Evolutionary conservation across 2,888 invertebrate species (phyloP), one percentile per base, ranked within the genome.

Genomic region (Rhopalosiphum nymphaeae): DNA sequence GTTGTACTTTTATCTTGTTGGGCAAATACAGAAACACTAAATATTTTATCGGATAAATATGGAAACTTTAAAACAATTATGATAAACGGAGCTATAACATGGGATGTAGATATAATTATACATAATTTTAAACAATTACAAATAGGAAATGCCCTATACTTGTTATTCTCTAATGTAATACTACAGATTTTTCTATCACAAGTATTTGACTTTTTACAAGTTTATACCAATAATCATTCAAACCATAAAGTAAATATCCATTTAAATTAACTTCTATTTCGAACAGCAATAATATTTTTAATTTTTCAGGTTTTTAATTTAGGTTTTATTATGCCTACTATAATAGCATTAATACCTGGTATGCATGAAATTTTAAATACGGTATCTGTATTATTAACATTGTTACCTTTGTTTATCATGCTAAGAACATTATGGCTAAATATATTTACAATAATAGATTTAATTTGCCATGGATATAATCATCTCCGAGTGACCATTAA

Each of bases 1-100:
- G 96, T 98, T 94, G 97, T 99, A 95, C 97, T 98, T 96, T 96
- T 98, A 95, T 98, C 98, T 1, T 98, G 98, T 96, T 98, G 98
- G 97, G 97, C 97, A 92, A 98, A 98, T 96, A 97, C 97, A 88
- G 97, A 97, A 88, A 97, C 97, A 44, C 96, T 98, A 96, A 97
- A 97, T 95, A 96, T 97, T 94, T 96, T 97, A 93, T 96, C 97
- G 94, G 95, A 95, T 21, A 95, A 96, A 84, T 96, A 96, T 29
- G 95, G 96, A 11, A 95, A 95, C 26, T 96, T 96, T 95, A 95
- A 96, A 36, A 96, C 97, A 67, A 97, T 97, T 96, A 97, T 98
- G 95, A 96, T 98, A 89, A 97, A 97, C 95, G 97, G 97, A 95
- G 96, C 98, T 94, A 96, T 98, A 95, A 97, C 97, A 95, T 96